Conservation (phyloP, 2,797 vertebrate species). For the Poecilia gillii region DNA sequence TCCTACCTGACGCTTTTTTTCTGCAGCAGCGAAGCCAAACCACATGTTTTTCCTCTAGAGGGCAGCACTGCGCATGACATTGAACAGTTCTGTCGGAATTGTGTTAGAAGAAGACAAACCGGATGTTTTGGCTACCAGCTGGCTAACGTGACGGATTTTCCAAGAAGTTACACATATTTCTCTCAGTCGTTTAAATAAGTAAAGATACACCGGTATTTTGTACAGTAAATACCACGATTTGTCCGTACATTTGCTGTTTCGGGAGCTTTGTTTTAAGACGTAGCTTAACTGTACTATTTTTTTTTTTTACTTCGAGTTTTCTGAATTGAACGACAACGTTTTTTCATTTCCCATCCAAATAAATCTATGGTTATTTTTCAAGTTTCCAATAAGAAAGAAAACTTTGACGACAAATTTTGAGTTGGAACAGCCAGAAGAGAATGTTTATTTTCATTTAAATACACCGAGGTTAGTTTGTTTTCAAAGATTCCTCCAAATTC, state of each 20-base stretch:
- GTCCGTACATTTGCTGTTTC: background rate
- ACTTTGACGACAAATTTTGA: background rate
- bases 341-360: background rate
- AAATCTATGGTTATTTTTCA: background rate
- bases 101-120: slow-evolving; percentile 40
- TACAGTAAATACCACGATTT: background rate
- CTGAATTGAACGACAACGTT: background rate
- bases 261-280: background rate
- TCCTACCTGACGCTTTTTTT: background rate
- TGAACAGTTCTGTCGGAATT: background rate
- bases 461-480: background rate
- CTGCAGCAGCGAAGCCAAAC: background rate
- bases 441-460: slow-evolving; percentile 4
- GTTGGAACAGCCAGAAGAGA: background rate
- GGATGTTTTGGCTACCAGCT: slow-evolving; percentile 35
- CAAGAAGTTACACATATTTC: background rate
- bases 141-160: rapidly evolving
- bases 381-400: background rate
- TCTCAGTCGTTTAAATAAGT: background rate
- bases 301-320: background rate
- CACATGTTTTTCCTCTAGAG: background rate
- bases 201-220: background rate
- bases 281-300: background rate
- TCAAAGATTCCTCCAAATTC: background rate
- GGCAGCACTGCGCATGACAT: background rate